phyloP scores from a whole-genome alignment of 2,797 vertebrate species.

The Lacerta agilis region DNA sequence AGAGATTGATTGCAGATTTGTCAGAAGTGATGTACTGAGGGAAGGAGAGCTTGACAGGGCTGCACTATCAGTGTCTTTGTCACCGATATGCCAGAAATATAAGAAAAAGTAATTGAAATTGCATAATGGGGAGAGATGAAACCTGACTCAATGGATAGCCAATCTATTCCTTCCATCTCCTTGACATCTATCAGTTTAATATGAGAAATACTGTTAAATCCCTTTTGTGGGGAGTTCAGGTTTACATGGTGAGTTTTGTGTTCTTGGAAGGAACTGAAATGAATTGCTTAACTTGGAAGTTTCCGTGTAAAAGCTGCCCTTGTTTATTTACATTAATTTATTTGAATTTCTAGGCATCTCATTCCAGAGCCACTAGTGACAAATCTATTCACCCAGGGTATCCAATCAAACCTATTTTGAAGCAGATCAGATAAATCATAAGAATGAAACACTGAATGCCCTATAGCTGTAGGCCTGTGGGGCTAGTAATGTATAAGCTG shows the following conservation, averaged over 20 bases:
- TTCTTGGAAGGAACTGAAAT: conserved; percentile 8
- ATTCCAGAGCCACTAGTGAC: not conserved
- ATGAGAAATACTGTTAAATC: conserved; percentile 12
- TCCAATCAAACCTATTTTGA: not conserved
- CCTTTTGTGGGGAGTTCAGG: not conserved
- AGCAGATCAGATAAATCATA: not conserved
- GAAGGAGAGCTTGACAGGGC: conserved; percentile 63
- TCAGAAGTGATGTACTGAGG: conserved; percentile 70
- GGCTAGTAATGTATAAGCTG: not conserved
- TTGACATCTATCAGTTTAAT: not conserved
- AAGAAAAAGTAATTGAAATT: conserved; percentile 71
- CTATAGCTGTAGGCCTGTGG: not conserved
- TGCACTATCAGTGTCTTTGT: conserved; percentile 66
- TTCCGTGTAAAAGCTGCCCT: not conserved
- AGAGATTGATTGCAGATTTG: conserved; percentile 77
- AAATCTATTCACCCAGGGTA: not conserved
- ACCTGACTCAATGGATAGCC: not conserved
- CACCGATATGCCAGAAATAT: conserved; percentile 54
- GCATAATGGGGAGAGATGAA: conserved; percentile 17
- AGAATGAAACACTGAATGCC: not conserved
- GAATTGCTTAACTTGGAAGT: not conserved
- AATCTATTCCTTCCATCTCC: conserved; percentile 11
- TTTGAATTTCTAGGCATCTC: not conserved
- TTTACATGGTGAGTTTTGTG: not conserved
- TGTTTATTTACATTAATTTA: not conserved